Base-by-base conservation (phyloP, 2,113 vertebrate genomes). In the Neoarius graeffei region DNA sequence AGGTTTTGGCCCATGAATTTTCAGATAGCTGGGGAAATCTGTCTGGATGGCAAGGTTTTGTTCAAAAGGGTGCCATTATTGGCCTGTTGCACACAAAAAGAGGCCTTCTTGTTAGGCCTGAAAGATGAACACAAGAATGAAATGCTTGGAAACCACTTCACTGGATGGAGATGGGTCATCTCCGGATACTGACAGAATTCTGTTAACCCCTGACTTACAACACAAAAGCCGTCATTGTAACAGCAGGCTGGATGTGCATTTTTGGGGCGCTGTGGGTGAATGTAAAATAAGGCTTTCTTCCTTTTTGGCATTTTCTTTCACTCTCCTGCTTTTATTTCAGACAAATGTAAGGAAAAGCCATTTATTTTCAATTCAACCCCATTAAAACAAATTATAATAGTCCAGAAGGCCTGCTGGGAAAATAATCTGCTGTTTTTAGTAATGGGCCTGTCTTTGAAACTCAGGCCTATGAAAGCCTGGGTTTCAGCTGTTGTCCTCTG, bases 201-300 rank as follows among this genome's bases (percentile, higher is more conserved):
- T 79, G 86, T 90, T 91, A 90, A 91, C 91, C 91, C 91, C 86
- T 88, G 85, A 89, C 88, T 86, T 25, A 73, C 56, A 23, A n/a
- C 86, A 90, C 90, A 90, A 91, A 88, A 86, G 88, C 66, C 1
- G 81, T 81, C 81, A 89, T 91, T 91, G 86, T 90, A 54, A 74
- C 48, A 74, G 81, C 35, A 11, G 83, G 67, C 85, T 87, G 73
- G 83, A 88, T 90, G 91, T 86, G 85, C 88, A 62, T 86, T 74
- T 88, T 89, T 66, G 66, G 81, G 59, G 74, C 4, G 15, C 87
- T 84, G 48, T 35, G 80, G 67, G 83, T 89, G 88, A 86, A 88
- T 90, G 86, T 85, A 85, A 88, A 90, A 86, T 85, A 88, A 85
- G 85, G 82, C 62, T 85, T 80, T 91, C 74, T 88, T 86, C 67